phyloP scores from a whole-genome alignment of 2,113 vertebrate species.

The Micronisus gabar region DNA sequence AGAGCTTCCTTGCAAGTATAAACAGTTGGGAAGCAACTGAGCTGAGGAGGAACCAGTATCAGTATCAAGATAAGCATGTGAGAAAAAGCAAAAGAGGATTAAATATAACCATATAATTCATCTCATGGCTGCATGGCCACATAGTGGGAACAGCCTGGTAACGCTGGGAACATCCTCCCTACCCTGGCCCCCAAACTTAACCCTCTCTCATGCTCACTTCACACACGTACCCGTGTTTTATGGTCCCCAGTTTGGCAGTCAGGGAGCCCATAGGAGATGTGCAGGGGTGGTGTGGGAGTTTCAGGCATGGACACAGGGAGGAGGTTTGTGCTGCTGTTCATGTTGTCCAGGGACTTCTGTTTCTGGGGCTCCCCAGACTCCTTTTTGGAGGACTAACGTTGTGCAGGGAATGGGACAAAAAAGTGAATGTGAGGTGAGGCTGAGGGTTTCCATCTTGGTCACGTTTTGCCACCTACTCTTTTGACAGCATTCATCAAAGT shows the following conservation, averaged over 20 bases:
- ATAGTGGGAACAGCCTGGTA: neutral
- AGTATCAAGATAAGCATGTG: neutral
- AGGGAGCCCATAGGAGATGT: neutral
- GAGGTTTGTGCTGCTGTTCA: neutral
- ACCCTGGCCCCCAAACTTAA: neutral
- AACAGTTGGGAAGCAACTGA: neutral
- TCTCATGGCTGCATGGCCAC: neutral
- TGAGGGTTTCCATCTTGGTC: neutral
- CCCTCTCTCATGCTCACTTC: neutral
- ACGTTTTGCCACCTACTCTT: rapidly evolving
- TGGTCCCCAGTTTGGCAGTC: neutral
- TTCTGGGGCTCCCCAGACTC: neutral
- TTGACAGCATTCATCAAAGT: neutral
- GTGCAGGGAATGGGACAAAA: neutral
- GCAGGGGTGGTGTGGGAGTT: neutral
- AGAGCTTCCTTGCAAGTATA: neutral
- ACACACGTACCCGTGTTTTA: rapidly evolving
- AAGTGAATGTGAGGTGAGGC: neutral
- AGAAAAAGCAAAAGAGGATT: neutral
- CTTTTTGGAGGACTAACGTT: neutral
- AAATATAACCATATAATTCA: neutral
- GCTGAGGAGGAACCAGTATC: neutral
- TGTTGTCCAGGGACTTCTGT: neutral
- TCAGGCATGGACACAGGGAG: neutral
- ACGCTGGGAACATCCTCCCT: neutral